Conservation (phyloP, 2,797 vertebrate species). For the Echiichthys vipera region DNA sequence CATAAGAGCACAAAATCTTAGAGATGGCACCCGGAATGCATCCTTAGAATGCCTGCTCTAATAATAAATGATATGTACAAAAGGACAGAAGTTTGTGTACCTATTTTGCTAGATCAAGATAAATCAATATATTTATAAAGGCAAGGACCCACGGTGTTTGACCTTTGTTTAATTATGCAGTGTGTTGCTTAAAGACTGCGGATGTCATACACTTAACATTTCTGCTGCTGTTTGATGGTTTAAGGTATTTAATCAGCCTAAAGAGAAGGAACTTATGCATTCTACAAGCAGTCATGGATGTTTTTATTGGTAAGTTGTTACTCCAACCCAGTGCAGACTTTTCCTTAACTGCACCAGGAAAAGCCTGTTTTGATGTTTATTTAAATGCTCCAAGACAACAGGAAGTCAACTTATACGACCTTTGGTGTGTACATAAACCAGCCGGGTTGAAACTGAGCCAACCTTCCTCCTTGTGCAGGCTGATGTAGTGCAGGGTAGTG, state of each 20-base stretch:
- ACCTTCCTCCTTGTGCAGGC: background rate
- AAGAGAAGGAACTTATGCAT: background rate
- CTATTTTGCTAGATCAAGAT: background rate
- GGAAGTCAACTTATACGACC: conserved; percentile 51
- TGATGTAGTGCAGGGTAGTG: conserved; percentile 15
- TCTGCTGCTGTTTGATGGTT: conserved; percentile 36
- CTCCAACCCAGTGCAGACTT: conserved; percentile 30
- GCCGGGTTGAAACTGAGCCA: conserved; percentile 27
- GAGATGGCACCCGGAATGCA: no score
- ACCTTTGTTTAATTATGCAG: conserved; percentile 1
- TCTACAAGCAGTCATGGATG: conserved; percentile 8
- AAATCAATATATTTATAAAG: background rate
- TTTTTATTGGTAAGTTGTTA: conserved; percentile 47
- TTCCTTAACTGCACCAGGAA: conserved; percentile 7
- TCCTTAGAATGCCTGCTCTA: background rate
- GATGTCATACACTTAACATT: background rate
- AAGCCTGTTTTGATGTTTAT: conserved; percentile 33
- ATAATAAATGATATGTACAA: background rate
- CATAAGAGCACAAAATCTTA: no score
- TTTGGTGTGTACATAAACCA: conserved; percentile 21
- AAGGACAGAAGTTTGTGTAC: background rate
- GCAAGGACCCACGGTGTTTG: background rate
- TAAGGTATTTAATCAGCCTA: conserved; percentile 23
- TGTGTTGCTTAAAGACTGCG: conserved; percentile 7
- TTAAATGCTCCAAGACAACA: conserved; percentile 51